Evolutionary conservation across 2,888 invertebrate species (phyloP), one percentile per base, ranked within the genome.

Genomic region (Itoplectis maculator): DNA sequence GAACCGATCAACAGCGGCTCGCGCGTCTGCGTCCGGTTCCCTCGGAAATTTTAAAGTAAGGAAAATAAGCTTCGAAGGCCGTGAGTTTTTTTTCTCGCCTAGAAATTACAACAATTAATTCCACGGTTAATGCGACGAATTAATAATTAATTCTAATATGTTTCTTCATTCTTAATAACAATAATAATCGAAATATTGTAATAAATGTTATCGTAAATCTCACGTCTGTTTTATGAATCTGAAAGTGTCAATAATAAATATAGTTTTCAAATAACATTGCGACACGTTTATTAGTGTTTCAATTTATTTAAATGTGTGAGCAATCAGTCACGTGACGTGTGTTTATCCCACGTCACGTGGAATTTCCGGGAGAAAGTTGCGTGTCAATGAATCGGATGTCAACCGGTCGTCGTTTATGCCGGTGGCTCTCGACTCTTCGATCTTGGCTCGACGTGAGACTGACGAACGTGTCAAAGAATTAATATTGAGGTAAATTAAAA

Each of bases 301-400:
- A n/a, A 23, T 54, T 54, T 54, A 23, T 11, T 54, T 54, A 5
- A 20, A 4, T 54, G 20, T 11, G 23, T 9, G 11, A 54, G 23
- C 51, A 54, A 45, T 54, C 11, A 54, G 11, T 0, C 11, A 51
- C 6, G 15, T 9, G n/a, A 35, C n/a, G n/a, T 59, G 18, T 18
- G 66, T 63, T 40, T 29, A 37, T 70, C 9, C 84, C 85, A 79
- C 83, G 85, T 85, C 83, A 85, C 81, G 70, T 82, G 86, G 85
- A 88, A 88, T 88, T 88, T 86, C 88, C 88, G 84, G 86, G 89
- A 88, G 89, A 89, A 89, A 89, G 89, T 89, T 83, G 74, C 78
- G 20, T 59, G 51, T n/a, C 40, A 47, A 7, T 37, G n/a, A 13
- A 35, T 51, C 18, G 15, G 42, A 23, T 59, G 74, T 74, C 45